phyloP scores from a whole-genome alignment of 1,140 invertebrate species.

The Diabrotica virgifera region DNA sequence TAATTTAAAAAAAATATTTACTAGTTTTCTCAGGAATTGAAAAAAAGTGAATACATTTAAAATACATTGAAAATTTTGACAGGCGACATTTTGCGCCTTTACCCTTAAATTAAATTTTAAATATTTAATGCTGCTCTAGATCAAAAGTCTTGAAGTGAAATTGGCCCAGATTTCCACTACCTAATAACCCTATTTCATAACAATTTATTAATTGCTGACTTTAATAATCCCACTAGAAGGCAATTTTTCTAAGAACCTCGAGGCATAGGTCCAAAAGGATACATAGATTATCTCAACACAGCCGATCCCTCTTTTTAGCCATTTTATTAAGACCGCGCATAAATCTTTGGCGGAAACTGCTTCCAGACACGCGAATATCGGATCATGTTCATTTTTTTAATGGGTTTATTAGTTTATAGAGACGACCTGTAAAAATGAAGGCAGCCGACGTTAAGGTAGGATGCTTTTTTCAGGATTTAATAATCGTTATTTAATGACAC shows the following conservation, averaged over 20 bases:
- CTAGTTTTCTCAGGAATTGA: too few relatives aligned
- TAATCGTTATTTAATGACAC: not conserved
- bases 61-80: too few relatives aligned
- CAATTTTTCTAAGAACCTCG: not conserved
- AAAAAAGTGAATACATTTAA: too few relatives aligned
- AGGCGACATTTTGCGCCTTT: too few relatives aligned
- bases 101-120: too few relatives aligned
- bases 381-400: constrained; percentile 14
- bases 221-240: too few relatives aligned
- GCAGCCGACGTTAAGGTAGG: not conserved
- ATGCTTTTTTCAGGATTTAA: not conserved
- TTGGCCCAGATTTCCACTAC: too few relatives aligned
- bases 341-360: constrained; percentile 12
- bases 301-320: constrained; percentile 16
- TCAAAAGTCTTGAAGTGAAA: too few relatives aligned
- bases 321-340: constrained; percentile 1
- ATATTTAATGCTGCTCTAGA: too few relatives aligned
- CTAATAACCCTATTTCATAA: too few relatives aligned
- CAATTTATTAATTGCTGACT: too few relatives aligned
- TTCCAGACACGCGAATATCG: constrained; percentile 18
- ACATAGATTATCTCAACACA: not conserved
- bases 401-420: constrained; percentile 19
- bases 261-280: not conserved
- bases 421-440: constrained; percentile 6
- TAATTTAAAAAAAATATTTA: too few relatives aligned